phyloP scores from a whole-genome alignment of 2,888 invertebrate species.

The Sinodicranocentrus sp. region DNA sequence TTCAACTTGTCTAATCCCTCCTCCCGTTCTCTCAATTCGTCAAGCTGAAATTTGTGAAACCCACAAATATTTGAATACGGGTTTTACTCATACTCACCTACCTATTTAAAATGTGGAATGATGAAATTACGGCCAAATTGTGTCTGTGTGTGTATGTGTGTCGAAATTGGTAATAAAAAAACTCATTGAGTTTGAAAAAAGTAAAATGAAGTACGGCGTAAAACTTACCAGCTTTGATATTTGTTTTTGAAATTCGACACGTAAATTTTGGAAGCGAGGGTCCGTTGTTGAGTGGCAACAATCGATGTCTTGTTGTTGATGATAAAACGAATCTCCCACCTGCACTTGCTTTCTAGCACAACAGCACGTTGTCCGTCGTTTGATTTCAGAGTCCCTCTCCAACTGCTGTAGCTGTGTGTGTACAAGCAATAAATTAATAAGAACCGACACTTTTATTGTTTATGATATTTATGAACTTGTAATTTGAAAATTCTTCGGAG shows the following conservation, averaged over 20 bases:
- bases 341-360: slow-evolving; percentile 26
- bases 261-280: slow-evolving; percentile 44
- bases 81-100: background rate
- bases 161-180: slow-evolving; percentile 21
- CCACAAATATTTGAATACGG: slow-evolving; percentile 28
- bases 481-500: slow-evolving; percentile 21
- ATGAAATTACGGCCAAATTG: background rate
- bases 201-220: background rate
- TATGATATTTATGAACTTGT: slow-evolving; percentile 39
- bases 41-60: slow-evolving; percentile 46
- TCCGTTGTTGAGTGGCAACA: slow-evolving; percentile 37
- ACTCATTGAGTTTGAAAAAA: background rate
- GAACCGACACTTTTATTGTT: slow-evolving; percentile 43
- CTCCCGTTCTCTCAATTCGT: slow-evolving; percentile 64
- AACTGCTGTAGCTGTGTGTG: slow-evolving; percentile 50
- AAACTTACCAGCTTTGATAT: slow-evolving; percentile 58
- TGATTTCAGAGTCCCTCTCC: slow-evolving; percentile 54
- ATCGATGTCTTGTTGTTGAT: slow-evolving; percentile 9
- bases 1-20: slow-evolving; percentile 56
- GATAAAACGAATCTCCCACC: background rate
- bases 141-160: background rate
- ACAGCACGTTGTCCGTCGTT: slow-evolving; percentile 40
- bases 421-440: slow-evolving; percentile 32
- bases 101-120: slow-evolving; percentile 11
- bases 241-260: slow-evolving; percentile 60